A percentile compares a stretch with the other conserved stretches of the same genome.
Evolutionary conservation across 2,113 vertebrate species (phyloP).

Genomic region (Phainopepla nitens): DNA sequence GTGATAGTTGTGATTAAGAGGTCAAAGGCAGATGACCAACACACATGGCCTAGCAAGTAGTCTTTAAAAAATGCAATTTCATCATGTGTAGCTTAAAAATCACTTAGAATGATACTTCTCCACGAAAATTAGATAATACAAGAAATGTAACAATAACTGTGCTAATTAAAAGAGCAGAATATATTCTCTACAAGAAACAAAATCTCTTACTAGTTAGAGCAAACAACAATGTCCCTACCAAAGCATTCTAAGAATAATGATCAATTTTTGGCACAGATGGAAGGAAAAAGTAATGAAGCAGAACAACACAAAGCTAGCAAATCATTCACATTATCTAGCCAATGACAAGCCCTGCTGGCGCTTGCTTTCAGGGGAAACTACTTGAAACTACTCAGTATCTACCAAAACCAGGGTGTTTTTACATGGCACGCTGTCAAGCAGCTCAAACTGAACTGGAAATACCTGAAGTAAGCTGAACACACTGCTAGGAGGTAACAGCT

Average conservation of each 20-base stretch:
- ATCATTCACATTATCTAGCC: not conserved
- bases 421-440: not conserved
- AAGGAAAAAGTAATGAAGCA: conserved; percentile 35
- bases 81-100: not conserved
- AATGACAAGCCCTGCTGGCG: not conserved
- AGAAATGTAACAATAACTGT: not conserved
- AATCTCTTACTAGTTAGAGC: not conserved
- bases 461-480: not conserved
- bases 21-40: not conserved
- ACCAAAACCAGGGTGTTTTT: not conserved
- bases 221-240: not conserved
- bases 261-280: not conserved
- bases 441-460: not conserved
- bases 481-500: not conserved
- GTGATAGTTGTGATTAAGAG: not conserved
- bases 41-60: not conserved
- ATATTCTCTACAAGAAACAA: not conserved
- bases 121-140: not conserved
- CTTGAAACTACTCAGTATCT: not conserved
- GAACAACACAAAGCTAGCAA: not conserved
- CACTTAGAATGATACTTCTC: not conserved
- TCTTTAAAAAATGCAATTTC: not conserved
- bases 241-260: conserved; percentile 30
- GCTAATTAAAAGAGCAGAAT: not conserved
- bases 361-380: not conserved